These are phyloP conservation scores for Phyllotreta cruciferae DNA, from an alignment of 2,888 invertebrate species.

Conservation along the genomic window DNA sequence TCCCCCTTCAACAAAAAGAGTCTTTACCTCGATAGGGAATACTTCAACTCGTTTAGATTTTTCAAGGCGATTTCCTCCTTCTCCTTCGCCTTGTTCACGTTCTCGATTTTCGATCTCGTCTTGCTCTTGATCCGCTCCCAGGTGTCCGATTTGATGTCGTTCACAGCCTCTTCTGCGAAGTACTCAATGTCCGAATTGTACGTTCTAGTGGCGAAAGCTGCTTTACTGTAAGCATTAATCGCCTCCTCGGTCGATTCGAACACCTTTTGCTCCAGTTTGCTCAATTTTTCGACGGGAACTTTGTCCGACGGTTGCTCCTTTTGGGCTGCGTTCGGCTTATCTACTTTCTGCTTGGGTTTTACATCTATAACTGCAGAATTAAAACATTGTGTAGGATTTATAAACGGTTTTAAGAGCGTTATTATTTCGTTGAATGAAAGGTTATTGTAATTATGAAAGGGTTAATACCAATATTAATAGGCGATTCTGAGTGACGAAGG, in stretches of 20 bases:
- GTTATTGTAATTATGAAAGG: conserved; percentile 20
- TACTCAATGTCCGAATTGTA: conserved; percentile 65
- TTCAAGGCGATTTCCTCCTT: conserved; percentile 60
- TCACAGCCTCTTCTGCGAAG: conserved; percentile 69
- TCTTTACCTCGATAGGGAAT: conserved; percentile 59
- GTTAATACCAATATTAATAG: conserved; percentile 53
- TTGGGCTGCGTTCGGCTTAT: background rate
- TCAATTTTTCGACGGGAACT: conserved; percentile 56
- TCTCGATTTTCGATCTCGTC: conserved; percentile 65
- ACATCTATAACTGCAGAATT: conserved; percentile 42
- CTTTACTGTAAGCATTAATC: conserved; percentile 71
- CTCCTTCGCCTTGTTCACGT: conserved; percentile 66
- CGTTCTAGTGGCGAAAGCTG: conserved; percentile 65
- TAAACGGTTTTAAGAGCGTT: too few species aligned
- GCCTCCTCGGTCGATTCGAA: conserved; percentile 68
- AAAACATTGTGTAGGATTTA: too few species aligned
- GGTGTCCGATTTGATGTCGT: conserved; percentile 65
- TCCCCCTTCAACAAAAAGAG: too few species aligned
- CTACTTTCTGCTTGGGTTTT: conserved; percentile 42
- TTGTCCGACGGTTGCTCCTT: too few species aligned
- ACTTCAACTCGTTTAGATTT: conserved; percentile 59
- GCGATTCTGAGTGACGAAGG: conserved; percentile 55
- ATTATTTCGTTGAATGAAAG: too few species aligned
- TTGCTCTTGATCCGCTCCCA: conserved; percentile 68
- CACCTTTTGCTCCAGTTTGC: conserved; percentile 66